Base-by-base conservation (phyloP, 2,113 vertebrate genomes). In the Ciconia stormi region DNA sequence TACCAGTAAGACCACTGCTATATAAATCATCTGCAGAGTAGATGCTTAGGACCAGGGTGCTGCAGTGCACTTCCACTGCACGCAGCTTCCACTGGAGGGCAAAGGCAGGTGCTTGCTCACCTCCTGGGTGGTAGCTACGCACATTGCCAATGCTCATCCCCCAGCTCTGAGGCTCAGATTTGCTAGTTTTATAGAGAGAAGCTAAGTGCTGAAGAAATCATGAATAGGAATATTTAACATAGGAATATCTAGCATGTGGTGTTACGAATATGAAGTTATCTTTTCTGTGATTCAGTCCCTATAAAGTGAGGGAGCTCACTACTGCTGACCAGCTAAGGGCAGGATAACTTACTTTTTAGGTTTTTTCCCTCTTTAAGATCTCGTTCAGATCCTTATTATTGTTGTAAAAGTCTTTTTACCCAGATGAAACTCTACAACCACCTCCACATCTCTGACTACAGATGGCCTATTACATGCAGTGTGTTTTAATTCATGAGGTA, bases 381-480 rank as follows among this genome's bases (percentile, higher is more conserved):
- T 67, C 34, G 29, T 42, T 77, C 36, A 47, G 13, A 65, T n/a
- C 22, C 10, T 1, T 34, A 20, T 36, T 50, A 38, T 5, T 50
- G 20, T 47, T 67, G 26, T n/a, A 46, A 71, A 89, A 79, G 11
- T 58, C n/a, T 20, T 76, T 89, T 66, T 47, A 70, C 12, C 20
- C 23, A 50, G 10, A 25, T 90, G 66, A 71, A 88, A 23, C 40
- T 81, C 38, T 27, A 23, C 61, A 59, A 5, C 20, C 14, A 36
- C 5, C 3, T 52, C 46, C 18, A 17, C 0, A 0, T 22, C 61
- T 74, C 38, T 50, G 32, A 36, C 42, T 53, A 42, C 34, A 58
- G 21, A 12, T 18, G 74, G 27, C 13, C 18, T 49, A 22, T 70
- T 34, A 38, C 1, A 5, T 7, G 9, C 6, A 15, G 10, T 1